Base-by-base conservation (phyloP, 1,140 invertebrate species). In the Matsumurasca onukii region DNA sequence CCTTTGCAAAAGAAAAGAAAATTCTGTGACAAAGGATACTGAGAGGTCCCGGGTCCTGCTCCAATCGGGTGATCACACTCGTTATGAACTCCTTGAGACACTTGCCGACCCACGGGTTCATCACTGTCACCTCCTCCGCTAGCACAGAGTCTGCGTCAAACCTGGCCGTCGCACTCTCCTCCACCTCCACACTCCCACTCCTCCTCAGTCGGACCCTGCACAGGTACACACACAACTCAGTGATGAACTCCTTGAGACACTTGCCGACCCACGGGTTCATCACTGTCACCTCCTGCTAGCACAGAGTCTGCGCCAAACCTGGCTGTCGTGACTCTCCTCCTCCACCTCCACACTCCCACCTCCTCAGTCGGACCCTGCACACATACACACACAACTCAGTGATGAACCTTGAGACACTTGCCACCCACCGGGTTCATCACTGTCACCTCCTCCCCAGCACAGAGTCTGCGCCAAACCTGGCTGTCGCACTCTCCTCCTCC, bases 221-320 rank as follows among this genome's bases (percentile, higher is more conserved):
- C 69, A 45, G 20, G 66, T 52, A 17, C 62, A 24, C 51, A n/a
- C n/a, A 20, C n/a, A 39, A 61, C 31, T n/a, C n/a, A n/a, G 70
- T 29, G 3, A 75, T 66, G 59, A 82, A 78, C 68, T 81, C 76
- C 69, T 81, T 79, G 74, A 85, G 84, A 75, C 83, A 85, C 70
- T 82, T 81, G 22, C 85, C 73, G 51, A 83, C 82, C 85, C 85
- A 86, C 29, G 85, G n/a, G 84, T 75, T 86, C 86, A 30, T 81
- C 73, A 12, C 73, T 63, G 30, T 66, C 62, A 20, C 55, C 20
- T 17, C 51, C 29, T 48, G 29, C 15, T 13, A 29, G 3, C 17
- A 17, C 34, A 9, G 34, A 17, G 5, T 39, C 34, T 39, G 34
- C 34, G 17, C 17, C 34, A 39, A 39, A 39, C 34, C 5, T 39